phyloP scores from a whole-genome alignment of 1,140 invertebrate species.

The Apis florea region DNA sequence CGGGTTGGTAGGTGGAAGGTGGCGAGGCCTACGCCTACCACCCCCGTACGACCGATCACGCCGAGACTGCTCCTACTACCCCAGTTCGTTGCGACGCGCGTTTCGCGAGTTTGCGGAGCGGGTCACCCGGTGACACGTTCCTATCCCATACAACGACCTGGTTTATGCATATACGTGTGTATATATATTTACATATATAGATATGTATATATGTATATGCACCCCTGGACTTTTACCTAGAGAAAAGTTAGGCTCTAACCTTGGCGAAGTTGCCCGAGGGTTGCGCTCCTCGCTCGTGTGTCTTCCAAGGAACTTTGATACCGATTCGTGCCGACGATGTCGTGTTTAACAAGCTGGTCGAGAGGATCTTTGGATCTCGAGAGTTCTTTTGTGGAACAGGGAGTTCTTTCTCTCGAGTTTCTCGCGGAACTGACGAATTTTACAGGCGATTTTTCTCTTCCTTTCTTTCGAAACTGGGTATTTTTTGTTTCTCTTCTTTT shows the following conservation, averaged over 20 bases:
- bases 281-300: not conserved
- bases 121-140: constrained; percentile 63
- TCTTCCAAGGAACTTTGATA: not conserved
- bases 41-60: constrained; percentile 59
- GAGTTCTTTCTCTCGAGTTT: too few relatives aligned
- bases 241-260: constrained; percentile 45
- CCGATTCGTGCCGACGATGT: not conserved
- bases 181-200: too few relatives aligned
- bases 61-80: constrained; percentile 59
- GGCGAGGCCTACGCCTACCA: constrained; percentile 69
- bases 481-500: too few relatives aligned
- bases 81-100: constrained; percentile 52
- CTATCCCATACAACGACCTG: constrained; percentile 34
- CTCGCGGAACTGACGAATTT: too few relatives aligned
- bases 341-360: too few relatives aligned
- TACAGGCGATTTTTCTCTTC: too few relatives aligned
- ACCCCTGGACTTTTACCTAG: constrained; percentile 31
- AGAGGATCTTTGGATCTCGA: too few relatives aligned
- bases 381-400: too few relatives aligned
- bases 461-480: too few relatives aligned
- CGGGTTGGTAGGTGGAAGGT: constrained; percentile 33
- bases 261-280: constrained; percentile 29
- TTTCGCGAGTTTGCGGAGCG: constrained; percentile 61
- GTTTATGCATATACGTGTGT: constrained; percentile 24
- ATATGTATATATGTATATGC: constrained; percentile 11